Evolutionary conservation across 2,797 vertebrate genomes (phyloP), one percentile per base, ranked within the genome.

Genomic region (Parambassis ranga): DNA sequence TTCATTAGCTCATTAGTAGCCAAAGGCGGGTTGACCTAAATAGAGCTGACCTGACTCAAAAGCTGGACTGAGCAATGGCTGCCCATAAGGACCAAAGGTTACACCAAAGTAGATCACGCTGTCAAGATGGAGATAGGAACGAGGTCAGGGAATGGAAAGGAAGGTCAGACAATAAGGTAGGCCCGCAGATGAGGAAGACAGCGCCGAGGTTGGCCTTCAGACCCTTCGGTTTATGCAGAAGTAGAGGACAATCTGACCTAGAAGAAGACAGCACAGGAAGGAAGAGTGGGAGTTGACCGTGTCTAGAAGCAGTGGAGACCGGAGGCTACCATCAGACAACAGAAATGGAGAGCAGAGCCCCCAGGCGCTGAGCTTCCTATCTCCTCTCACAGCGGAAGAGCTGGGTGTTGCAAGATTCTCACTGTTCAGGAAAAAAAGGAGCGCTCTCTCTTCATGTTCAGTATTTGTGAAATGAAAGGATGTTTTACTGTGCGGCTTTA

Each of bases 1-100:
- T 66, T 79, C 58, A 48, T 75, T 48, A 48, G 75, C 75, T 74
- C 50, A 33, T 80, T 61, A 50, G 65, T 36, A 50, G 78, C 80
- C 65, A 26, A 64, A 77, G 82, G 60, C 77, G 69, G 47, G 56
- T 69, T 79, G 81, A 84, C 81, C 85, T 28, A 85, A 71, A 89
- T 82, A 56, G 8, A 73, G 62, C 23, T 9, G 46, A 62, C 51
- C 51, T 43, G 71, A 64, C 61, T 65, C 58, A 53, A 68, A 69
- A 71, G 55, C 65, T 35, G 44, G 58, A 70, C 52, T 0, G 51
- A 60, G 75, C 49, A 33, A 27, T 15, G 38, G 60, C 59, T 33
- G 65, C 79, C 72, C 78, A 38, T 0, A 7, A 75, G 65, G 69
- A 81, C 67, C 65, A 82, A 76, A 85, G 80, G 84, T 87, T 30